Percentiles rank a stretch among this genome's conserved stretches.
Conservation (phyloP, 2,113 vertebrate species). For the Orientallactaga bullata region DNA sequence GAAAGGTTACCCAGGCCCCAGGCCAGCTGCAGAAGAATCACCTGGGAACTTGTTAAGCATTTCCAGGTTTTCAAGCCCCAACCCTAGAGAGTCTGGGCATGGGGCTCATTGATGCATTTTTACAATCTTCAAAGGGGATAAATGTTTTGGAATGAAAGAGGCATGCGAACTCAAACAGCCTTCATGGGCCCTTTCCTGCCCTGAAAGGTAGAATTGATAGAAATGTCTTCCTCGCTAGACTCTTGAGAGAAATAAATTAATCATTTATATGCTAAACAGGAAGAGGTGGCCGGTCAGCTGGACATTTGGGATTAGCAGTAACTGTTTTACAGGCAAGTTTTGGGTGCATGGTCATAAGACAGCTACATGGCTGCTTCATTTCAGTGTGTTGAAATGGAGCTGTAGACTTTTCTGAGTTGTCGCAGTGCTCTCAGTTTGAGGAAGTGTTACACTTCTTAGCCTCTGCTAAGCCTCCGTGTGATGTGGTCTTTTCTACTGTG, state of each 20-base stretch:
- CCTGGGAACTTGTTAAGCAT: constrained; percentile 5
- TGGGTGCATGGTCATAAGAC: neutral
- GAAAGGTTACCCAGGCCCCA: neutral
- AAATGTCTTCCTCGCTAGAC: neutral
- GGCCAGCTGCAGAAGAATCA: neutral
- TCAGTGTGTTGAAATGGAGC: neutral
- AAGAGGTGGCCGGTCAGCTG: neutral
- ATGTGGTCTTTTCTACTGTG: too few relatives aligned
- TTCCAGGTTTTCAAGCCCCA: neutral
- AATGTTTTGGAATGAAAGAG: neutral
- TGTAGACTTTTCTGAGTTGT: neutral
- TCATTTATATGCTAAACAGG: neutral
- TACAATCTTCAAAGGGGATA: neutral
- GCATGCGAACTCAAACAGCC: neutral
- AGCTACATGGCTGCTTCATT: neutral
- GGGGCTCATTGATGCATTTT: neutral
- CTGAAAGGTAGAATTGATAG: neutral
- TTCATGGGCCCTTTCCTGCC: neutral
- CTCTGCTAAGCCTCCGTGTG: too few relatives aligned
- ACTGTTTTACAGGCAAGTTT: neutral
- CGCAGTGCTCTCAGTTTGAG: neutral
- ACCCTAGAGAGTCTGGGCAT: neutral
- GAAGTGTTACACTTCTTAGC: neutral
- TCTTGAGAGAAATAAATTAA: neutral
- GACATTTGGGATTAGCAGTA: neutral